Evolutionary conservation across 2,888 invertebrate species (phyloP), one percentile per base, ranked within the genome.

Genomic region (Pyrrhia umbra): DNA sequence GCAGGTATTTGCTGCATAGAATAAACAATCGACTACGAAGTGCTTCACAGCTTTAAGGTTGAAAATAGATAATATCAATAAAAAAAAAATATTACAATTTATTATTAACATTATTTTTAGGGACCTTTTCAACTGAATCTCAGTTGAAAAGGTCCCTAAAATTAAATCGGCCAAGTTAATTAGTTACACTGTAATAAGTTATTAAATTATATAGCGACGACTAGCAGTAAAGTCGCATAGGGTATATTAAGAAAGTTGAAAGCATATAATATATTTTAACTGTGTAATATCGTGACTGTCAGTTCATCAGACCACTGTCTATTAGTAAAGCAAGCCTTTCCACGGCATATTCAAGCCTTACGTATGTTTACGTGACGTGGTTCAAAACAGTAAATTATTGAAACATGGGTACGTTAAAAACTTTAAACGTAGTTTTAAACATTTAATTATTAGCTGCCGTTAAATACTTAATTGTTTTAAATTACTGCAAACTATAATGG

Each of bases 191-290:
- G n/a, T n/a, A 6, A 34, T 16, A 40, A 9, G 18, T 21, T 20
- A n/a, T 25, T 37, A 16, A 34, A 18, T 27, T 20, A n/a, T 43
- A 20, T 16, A 43, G n/a, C 20, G 18, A 46, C 15, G 18, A 39
- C 21, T 27, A 23, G 34, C 23, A 72, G 46, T 50, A 46, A 30
- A 16, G 10, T 23, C 4, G 18, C 27, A 6, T 5, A 69, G 20
- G 23, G 15, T 50, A 64, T 20, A 51, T 18, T 70, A 70, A 66
- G 18, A 45, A 65, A 45, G 21, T 37, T 16, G 15, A 37, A 59
- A 59, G 52, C 21, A 73, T 52, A 59, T 52, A 59, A 47, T 21
- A 73, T 52, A 59, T 52, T 68, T 43, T 69, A 69, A 69, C 59
- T 52, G 49, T 68, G 18, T 4, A 21, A 74, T 74, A 47, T 43